Base-by-base conservation (phyloP, 2,113 vertebrate genomes). In the Motacilla alba region DNA sequence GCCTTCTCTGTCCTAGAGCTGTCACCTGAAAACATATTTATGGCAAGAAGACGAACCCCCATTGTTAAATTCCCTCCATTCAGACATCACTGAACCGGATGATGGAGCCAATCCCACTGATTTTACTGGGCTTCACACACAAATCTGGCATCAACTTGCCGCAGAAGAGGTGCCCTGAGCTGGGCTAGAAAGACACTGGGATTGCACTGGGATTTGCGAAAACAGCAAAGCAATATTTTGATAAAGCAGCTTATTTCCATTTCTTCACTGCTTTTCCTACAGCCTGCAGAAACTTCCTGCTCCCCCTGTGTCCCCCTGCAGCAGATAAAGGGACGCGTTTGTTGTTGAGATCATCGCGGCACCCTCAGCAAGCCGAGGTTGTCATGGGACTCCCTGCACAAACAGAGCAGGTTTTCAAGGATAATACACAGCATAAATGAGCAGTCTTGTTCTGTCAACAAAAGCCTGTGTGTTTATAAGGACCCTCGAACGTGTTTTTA, bases 341-440 rank as follows among this genome's bases (percentile, higher is more conserved):
- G 76, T 91, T 87, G 80, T 74, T 23, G 67, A 79, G 92, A 55
- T 60, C 93, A 33, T 76, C 47, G 92, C 66, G 92, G 94, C 84
- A 94, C 78, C 80, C 90, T 63, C 31, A 20, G 83, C 62, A 6
- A 87, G 85, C 44, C 3, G 15, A 73, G 84, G 39, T 41, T 89
- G 91, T 91, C 94, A 31, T 58, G 72, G 95, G 94, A 75, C 86
- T 93, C 55, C 84, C 63, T 41, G 90, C 89, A 26, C 18, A 79
- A 94, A 93, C 81, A 89, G 55, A 60, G 27, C 72, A 49, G 52
- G 58, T 94, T 95, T 96, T 95, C 95, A 88, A 91, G 92, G 91
- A 96, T 91, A 87, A 96, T 78, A 91, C 68, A 33, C 26, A 24
- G 86, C 78, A 44, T 22, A 68, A 93, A 91, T n/a, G 80, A 83